Evolutionary conservation across 2,113 vertebrate species (phyloP).

Genomic region (Terrapene triunguis): DNA sequence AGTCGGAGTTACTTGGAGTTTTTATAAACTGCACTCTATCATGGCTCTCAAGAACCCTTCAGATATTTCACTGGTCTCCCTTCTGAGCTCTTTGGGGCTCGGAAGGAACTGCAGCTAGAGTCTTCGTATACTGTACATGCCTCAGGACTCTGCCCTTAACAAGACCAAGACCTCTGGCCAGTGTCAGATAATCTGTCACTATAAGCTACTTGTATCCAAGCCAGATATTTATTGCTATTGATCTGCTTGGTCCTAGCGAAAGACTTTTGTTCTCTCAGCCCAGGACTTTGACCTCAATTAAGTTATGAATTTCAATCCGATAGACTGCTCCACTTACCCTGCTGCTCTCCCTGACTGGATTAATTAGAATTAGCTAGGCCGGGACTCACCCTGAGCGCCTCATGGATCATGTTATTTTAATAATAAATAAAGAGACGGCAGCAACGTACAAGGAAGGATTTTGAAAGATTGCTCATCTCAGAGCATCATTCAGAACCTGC

Average conservation of each 20-base stretch:
- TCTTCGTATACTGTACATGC: slow-evolving; percentile 38
- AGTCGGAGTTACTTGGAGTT: not conserved
- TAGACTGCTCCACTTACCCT: slow-evolving; percentile 96
- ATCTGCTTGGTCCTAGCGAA: slow-evolving; percentile 93
- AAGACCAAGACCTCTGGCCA: slow-evolving; percentile 84
- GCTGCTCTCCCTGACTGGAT: slow-evolving; percentile 92
- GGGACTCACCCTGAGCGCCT: slow-evolving; percentile 87
- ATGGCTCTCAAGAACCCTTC: slow-evolving; percentile 11
- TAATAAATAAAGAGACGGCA: slow-evolving; percentile 91
- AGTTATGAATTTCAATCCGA: slow-evolving; percentile 99
- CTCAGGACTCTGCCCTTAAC: slow-evolving; percentile 75
- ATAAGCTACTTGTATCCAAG: slow-evolving; percentile 88
- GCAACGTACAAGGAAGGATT: slow-evolving; percentile 82
- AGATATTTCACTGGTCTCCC: slow-evolving; percentile 1
- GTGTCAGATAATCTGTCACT: slow-evolving; percentile 88
- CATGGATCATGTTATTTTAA: slow-evolving; percentile 97
- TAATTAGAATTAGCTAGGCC: slow-evolving; percentile 98
- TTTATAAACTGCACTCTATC: not conserved
- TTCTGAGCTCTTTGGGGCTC: slow-evolving; percentile 33
- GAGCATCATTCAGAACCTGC: slow-evolving; percentile 87
- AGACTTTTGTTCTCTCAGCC: slow-evolving; percentile 97
- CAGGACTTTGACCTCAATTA: slow-evolving; percentile 99
- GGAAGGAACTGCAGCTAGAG: slow-evolving; percentile 65
- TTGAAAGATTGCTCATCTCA: slow-evolving; percentile 86
- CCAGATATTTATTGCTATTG: slow-evolving; percentile 99